A percentile compares a stretch with the other conserved stretches of the same genome.
Conservation (phyloP, 2,113 vertebrate species). For the Chloebia gouldiae region DNA sequence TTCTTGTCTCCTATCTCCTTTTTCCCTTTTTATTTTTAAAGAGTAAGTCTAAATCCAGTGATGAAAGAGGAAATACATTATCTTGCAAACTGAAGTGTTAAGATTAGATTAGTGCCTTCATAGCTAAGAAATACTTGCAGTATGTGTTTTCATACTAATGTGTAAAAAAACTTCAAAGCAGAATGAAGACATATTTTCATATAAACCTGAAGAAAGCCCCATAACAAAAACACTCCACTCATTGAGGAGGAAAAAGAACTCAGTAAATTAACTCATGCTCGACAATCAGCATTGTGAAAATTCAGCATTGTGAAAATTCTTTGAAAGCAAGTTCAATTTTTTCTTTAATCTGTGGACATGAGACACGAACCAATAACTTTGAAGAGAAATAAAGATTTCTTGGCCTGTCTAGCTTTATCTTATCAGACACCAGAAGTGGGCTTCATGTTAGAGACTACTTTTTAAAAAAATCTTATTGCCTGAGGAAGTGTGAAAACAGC, state of each 20-base stretch:
- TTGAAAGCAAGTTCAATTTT: conserved; percentile 58
- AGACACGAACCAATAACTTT: conserved; percentile 42
- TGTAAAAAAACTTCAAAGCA: not conserved
- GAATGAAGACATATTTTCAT: not conserved
- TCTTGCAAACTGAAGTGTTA: not conserved
- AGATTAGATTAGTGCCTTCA: not conserved
- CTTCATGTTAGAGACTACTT: conserved; percentile 11
- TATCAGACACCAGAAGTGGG: conserved; percentile 38
- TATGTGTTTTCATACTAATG: not conserved
- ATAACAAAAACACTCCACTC: not conserved
- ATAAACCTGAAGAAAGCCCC: not conserved
- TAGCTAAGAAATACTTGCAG: not conserved
- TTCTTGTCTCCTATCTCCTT: not conserved
- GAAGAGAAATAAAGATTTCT: conserved; percentile 68
- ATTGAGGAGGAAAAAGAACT: not conserved
- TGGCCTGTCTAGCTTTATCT: conserved; percentile 60
- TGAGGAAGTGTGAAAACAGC: conserved; percentile 58
- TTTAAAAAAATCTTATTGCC: conserved; percentile 18
- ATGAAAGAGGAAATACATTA: not conserved
- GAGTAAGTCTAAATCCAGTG: not conserved
- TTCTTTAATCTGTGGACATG: conserved; percentile 41
- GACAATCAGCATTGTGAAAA: conserved; percentile 6
- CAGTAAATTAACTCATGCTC: not conserved
- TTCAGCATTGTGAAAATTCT: conserved; percentile 4
- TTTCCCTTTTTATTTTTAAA: not conserved